Base-by-base conservation (phyloP, 2,888 invertebrate species). In the Macaria notata region DNA sequence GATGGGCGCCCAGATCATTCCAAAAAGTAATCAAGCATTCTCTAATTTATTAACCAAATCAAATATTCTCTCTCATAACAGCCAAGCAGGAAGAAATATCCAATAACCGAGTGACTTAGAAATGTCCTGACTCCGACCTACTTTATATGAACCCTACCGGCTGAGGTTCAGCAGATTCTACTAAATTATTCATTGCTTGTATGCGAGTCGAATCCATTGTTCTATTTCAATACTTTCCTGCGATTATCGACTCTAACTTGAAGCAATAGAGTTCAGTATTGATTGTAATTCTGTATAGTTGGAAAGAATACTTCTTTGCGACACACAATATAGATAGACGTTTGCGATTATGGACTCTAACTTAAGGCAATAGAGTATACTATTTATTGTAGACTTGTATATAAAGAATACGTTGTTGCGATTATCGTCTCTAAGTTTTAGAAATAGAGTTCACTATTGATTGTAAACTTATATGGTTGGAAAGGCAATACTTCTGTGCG, bases 141-240 rank as follows among this genome's bases (percentile, higher is more conserved):
- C 8, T 8, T 41, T 9, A 4, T n/a, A 8, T 41, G 31, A 5
- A 51, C 8, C 53, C 9, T 9, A 46, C 44, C 42, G 36, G 41
- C 46, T 42, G 55, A 53, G 48, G 58, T 56, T 61, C 49, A 49
- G 46, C 49, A 49, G 61, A 59, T 44, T 52, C 46, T 41, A 51
- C 48, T 61, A 49, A 59, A 64, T 64, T 64, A 64, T 64, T 64
- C 63, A 64, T 59, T 33, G 52, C 54, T 49, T 54, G 54, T 47
- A 51, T 42, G 54, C 46, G 43, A 46, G 42, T 46, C 58, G 46
- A 58, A 43, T 52, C 29, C 39, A 53, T 43, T 50, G 58, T 50
- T 50, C 54, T 49, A 54, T 43, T 54, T 46, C 36, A 46, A 42
- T 50, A 43, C 42, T 30, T 29, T 44, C 47, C n/a, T 9, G 43